Evolutionary conservation across 2,888 invertebrate species (phyloP), one percentile per base, ranked within the genome.

Genomic region (Leptopilina syphax): DNA sequence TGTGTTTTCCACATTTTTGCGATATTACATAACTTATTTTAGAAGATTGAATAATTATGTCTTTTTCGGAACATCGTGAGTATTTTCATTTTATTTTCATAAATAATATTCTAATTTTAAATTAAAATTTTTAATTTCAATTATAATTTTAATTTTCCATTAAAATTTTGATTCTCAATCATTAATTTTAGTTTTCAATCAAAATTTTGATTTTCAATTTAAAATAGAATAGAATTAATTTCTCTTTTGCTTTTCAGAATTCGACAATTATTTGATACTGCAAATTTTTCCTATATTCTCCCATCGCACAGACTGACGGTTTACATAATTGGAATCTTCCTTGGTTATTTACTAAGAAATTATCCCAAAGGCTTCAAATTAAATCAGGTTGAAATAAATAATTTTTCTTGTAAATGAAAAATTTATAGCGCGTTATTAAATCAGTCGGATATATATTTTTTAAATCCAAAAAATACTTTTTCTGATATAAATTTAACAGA

Each of bases 51-150:
- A 94, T 63, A 95, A 95, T 90, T 95, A 94, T 84, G 93, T 95
- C 18, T 95, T 94, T 90, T 95, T 94, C 90, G 95, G 95, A 79
- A 94, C 94, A 79, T 94, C 95, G 95, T 95, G 92, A 94, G 94
- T 86, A 73, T 80, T 60, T 63, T 66, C 3, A 3, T 34, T 34
- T 2, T 34, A 34, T 1, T 34, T 34, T 34, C 34, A 3, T 57
- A 5, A 12, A 1, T 44, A 44, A n/a, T 54, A 63, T 34, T 34
- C 73, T 78, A 66, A 27, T 57, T 68, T 44, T 44, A 6, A 44
- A 44, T 44, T 76, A 8, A 13, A 50, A 60, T 1, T 27, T 27
- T 44, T 2, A 44, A 44, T 44, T 44, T 44, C 2, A 44, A 44
- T 44, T 3, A 27, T 2, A 5, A 44, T 44, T 44, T 27, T 27